Percentiles rank a stretch among this genome's conserved stretches.
Evolutionary conservation across 2,113 vertebrate genomes (phyloP).

Genomic region (Cichladusa arquata): DNA sequence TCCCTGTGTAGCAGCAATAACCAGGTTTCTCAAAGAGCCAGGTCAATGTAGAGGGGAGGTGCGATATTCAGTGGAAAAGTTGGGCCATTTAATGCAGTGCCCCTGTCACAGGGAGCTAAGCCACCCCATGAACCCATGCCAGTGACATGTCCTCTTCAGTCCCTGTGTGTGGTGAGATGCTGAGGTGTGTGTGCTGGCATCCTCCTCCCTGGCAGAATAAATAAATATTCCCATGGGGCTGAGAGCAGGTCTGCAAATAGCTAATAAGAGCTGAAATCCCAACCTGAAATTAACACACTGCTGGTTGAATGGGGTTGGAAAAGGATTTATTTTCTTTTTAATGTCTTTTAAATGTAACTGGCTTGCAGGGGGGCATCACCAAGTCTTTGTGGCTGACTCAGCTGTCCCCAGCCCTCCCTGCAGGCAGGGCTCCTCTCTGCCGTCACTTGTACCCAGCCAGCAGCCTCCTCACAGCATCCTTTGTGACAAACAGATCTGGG

Average conservation of each 20-base stretch:
- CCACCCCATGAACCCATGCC: background rate
- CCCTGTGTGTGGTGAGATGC: fast-evolving
- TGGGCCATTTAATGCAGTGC: background rate
- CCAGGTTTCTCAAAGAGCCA: background rate
- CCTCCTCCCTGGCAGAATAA: background rate
- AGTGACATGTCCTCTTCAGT: background rate
- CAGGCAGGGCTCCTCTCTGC: background rate
- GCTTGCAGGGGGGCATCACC: background rate
- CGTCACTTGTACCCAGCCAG: fast-evolving
- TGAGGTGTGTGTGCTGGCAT: background rate
- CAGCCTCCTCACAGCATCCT: background rate
- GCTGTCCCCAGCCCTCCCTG: background rate
- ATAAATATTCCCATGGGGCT: background rate
- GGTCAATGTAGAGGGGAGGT: background rate
- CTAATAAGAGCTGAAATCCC: constrained; percentile 9
- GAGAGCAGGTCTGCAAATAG: background rate
- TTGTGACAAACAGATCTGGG: background rate
- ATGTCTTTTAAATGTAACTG: background rate
- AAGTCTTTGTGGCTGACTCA: background rate
- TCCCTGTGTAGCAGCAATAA: background rate
- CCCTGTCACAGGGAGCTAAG: background rate
- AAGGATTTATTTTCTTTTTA: background rate
- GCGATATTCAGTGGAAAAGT: background rate
- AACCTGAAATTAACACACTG: background rate
- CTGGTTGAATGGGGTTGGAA: background rate